Percentiles rank a stretch among this genome's conserved stretches.
These are phyloP conservation scores for Philypnodon macrostomus DNA, from an alignment of 2,797 vertebrate genomes.

Conservation along the genomic window DNA sequence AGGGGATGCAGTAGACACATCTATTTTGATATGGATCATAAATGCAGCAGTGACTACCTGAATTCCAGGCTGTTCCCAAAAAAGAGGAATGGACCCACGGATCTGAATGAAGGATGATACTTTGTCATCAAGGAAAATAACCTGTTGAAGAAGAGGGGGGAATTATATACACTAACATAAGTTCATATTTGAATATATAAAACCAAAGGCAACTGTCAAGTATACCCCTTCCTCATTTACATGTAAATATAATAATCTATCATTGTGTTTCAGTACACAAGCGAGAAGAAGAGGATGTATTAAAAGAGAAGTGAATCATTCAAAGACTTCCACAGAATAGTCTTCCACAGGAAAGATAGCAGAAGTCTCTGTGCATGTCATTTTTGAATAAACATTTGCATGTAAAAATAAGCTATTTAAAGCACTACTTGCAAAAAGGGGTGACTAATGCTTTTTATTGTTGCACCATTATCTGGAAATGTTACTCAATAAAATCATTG, in stretches of 20 bases:
- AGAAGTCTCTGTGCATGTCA: not conserved
- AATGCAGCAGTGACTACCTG: slow-evolving; percentile 77
- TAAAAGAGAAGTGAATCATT: not conserved
- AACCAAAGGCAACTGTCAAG: not conserved
- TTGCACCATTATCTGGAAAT: not conserved
- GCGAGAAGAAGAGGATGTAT: slow-evolving; percentile 16
- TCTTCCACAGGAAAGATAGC: not conserved
- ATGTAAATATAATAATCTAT: not conserved
- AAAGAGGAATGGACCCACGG: slow-evolving; percentile 93
- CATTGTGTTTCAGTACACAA: not conserved
- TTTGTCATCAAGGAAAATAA: slow-evolving; percentile 92
- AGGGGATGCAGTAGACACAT: not conserved
- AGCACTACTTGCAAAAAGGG: not conserved
- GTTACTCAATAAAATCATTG: not conserved
- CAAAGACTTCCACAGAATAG: not conserved
- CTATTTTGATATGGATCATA: not conserved
- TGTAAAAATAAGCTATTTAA: not conserved
- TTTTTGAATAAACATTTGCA: slow-evolving; percentile 9
- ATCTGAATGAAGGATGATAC: slow-evolving; percentile 97
- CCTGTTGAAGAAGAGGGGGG: slow-evolving; percentile 69
- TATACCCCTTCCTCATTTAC: not conserved
- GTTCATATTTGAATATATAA: not conserved
- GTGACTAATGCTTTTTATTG: not conserved
- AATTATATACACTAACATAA: not conserved
- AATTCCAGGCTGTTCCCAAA: slow-evolving; percentile 98